phyloP scores from a whole-genome alignment of 2,797 vertebrate species.

The Babyrousa celebensis region DNA sequence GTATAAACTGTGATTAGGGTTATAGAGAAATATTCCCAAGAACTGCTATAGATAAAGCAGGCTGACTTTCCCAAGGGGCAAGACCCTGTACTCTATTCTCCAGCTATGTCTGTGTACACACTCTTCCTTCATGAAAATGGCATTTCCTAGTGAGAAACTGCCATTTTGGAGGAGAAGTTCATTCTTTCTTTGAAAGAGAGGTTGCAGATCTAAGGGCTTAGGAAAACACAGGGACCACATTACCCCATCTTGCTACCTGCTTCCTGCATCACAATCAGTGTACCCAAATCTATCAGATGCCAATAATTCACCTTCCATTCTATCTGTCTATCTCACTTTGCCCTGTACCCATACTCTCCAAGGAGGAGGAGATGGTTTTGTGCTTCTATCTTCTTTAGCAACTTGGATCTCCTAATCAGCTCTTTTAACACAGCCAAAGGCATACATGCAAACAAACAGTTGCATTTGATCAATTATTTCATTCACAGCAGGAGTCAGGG shows the following conservation, averaged over 20 bases:
- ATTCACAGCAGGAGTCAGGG: not conserved
- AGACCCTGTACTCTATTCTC: not conserved
- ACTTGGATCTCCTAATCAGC: not conserved
- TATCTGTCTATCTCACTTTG: not conserved
- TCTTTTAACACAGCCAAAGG: not conserved
- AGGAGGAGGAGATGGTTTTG: not conserved
- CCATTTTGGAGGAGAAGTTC: not conserved
- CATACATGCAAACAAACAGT: conserved; percentile 7
- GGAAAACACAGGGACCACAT: not conserved
- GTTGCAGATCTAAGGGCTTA: not conserved
- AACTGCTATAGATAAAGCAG: conserved; percentile 10
- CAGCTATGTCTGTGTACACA: not conserved
- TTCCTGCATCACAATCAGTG: not conserved
- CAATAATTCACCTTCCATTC: conserved; percentile 27
- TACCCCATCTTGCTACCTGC: not conserved
- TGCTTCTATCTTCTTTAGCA: not conserved
- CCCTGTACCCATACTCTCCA: not conserved
- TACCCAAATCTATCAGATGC: not conserved
- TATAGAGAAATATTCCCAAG: not conserved
- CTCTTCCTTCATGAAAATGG: not conserved
- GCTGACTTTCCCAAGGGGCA: not conserved
- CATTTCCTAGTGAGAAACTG: not conserved
- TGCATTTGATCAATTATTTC: not conserved
- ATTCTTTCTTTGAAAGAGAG: not conserved
- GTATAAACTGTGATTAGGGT: not conserved